Conservation (phyloP, 92 coral and sea anemone genomes). For the Metridium senile region DNA sequence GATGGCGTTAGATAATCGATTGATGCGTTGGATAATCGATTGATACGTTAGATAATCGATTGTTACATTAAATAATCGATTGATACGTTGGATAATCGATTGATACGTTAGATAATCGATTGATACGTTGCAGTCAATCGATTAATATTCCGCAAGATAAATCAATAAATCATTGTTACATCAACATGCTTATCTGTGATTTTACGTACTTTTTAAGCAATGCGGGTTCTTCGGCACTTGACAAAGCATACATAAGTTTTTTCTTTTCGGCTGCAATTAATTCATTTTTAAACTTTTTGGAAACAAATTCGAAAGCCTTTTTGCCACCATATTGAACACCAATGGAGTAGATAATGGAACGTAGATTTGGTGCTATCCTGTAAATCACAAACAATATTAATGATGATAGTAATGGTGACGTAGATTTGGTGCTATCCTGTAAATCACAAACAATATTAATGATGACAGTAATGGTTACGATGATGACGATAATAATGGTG, state of each 20-base stretch:
- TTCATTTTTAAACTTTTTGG: slow-evolving; percentile 41
- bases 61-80: neutral
- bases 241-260: slow-evolving; percentile 74
- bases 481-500: slow-evolving; percentile 68
- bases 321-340: slow-evolving; percentile 69
- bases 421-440: slow-evolving; percentile 80
- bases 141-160: neutral
- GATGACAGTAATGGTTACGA: slow-evolving; percentile 64
- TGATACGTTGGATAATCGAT: neutral
- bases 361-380: slow-evolving; percentile 84
- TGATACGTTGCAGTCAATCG: neutral
- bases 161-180: neutral
- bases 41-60: neutral
- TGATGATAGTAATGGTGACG: slow-evolving; percentile 64
- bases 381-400: slow-evolving; percentile 46
- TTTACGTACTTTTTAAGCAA: slow-evolving; percentile 58
- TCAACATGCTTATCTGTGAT: neutral
- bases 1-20: neutral
- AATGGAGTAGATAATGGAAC: slow-evolving; percentile 61
- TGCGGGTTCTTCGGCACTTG: slow-evolving; percentile 35
- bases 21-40: neutral
- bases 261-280: slow-evolving; percentile 83
- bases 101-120: neutral
- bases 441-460: slow-evolving; percentile 47
- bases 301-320: slow-evolving; percentile 57